These are phyloP conservation scores for Halotydeus destructor DNA, from an alignment of 1,140 invertebrate genomes.

Conservation along the genomic window DNA sequence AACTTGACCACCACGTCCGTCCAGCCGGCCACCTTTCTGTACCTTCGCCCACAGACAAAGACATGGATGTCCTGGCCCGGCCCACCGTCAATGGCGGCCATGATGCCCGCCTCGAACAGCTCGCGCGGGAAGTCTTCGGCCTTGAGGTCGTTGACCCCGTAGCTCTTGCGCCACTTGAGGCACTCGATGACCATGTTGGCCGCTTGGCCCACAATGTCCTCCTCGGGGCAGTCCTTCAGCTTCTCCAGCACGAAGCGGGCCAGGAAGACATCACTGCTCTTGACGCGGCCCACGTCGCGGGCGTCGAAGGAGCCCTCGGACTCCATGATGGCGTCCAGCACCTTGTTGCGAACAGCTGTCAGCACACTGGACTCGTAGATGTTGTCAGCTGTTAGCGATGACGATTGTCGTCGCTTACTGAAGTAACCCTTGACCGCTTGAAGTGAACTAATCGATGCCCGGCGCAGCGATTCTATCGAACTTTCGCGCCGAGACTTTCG, in stretches of 20 bases:
- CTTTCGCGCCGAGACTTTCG: too few species aligned
- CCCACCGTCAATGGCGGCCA: too few species aligned
- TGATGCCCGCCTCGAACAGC: constrained; percentile 6
- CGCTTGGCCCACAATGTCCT: constrained; percentile 35
- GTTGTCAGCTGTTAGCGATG: not conserved
- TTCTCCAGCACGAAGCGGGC: constrained; percentile 1
- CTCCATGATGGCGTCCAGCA: not conserved
- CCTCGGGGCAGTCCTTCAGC: constrained; percentile 34
- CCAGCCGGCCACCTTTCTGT: too few species aligned
- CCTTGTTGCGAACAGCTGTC: not conserved
- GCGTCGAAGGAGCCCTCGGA: not conserved
- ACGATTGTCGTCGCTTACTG: too few species aligned
- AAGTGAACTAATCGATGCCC: too few species aligned
- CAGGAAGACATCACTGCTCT: not conserved
- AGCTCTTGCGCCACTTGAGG: constrained; percentile 57
- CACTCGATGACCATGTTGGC: constrained; percentile 57
- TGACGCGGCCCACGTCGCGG: not conserved
- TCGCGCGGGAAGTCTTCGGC: constrained; percentile 9
- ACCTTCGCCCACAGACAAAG: too few species aligned
- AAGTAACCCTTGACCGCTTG: too few species aligned
- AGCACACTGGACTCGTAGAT: not conserved
- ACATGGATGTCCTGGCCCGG: too few species aligned
- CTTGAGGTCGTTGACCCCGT: constrained; percentile 36
- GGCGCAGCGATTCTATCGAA: too few species aligned
- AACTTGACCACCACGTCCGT: too few species aligned